Evolutionary conservation across 2,888 invertebrate genomes (phyloP), one percentile per base, ranked within the genome.

Genomic region (Protophormia terraenovae): DNA sequence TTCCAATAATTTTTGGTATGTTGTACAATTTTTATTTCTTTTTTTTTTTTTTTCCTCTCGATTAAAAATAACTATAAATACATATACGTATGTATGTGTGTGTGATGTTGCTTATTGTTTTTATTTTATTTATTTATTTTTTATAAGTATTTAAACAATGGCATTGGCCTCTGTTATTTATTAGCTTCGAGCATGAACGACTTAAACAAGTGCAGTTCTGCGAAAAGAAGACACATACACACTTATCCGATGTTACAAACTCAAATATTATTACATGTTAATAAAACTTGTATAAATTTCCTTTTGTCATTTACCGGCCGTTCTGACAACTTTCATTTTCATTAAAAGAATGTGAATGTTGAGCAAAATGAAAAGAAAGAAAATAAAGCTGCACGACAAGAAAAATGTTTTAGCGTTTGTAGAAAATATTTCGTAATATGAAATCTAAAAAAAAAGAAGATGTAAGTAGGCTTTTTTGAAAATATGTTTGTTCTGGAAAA

Each of bases 281-380:
- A 77, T 66, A 78, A 78, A 58, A 60, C 58, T 32, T 50, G 64
- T 60, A 72, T 32, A 67, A 72, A 67, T 76, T 80, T 80, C 50
- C 27, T 69, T 84, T 84, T 81, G 80, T 77, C 67, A 78, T 73
- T 69, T 77, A 62, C 81, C 84, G 84, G 81, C 84, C n/a, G 84
- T 78, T 84, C 84, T 81, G 84, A 81, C 84, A 81, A 84, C 84
- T 84, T 84, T 81, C 84, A 77, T 81, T 81, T 84, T 84, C 77
- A 53, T 60, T 53, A 38, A 79, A 84, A 81, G 77, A 84, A 84
- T 84, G 84, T 81, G 62, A 84, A 69, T 69, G 73, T 69, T 41
- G 14, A 10, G 24, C 14, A 22, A 27, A 10, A 47, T 14, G n/a
- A 50, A 80, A 19, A 35, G 27, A 58, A 32, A 29, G n/a, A 50